A percentile compares a stretch with the other conserved stretches of the same genome.
These are phyloP conservation scores for Hoplodrina ambigua DNA, from an alignment of 2,888 invertebrate species.

Conservation along the genomic window DNA sequence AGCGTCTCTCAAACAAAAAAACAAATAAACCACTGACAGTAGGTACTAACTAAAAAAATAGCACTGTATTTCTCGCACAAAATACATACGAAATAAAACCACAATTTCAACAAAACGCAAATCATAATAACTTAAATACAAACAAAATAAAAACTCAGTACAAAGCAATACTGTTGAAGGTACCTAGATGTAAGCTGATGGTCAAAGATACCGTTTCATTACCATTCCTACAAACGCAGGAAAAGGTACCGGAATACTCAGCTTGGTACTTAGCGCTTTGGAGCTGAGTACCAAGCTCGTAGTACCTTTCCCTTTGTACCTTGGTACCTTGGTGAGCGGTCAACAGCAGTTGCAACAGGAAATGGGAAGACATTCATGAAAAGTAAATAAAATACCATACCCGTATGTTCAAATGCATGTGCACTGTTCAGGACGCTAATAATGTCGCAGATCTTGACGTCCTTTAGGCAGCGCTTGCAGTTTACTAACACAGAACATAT, in stretches of 20 bases:
- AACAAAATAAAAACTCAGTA: neutral
- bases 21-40: conserved; percentile 13
- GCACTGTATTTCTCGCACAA: neutral
- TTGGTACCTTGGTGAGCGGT: conserved; percentile 32
- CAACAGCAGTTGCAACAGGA: conserved; percentile 51
- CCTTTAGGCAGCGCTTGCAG: conserved; percentile 50
- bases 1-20: conserved; percentile 12
- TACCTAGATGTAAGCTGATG: conserved; percentile 13
- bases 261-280: neutral
- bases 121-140: conserved; percentile 2
- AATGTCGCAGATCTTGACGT: conserved; percentile 4
- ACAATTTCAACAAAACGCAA: conserved; percentile 11
- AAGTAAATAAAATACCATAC: conserved; percentile 33
- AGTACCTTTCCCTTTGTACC: conserved; percentile 24
- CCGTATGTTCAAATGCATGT: conserved; percentile 1
- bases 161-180: conserved; percentile 1
- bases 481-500: conserved; percentile 54
- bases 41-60: conserved; percentile 16
- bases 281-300: neutral
- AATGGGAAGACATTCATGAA: conserved; percentile 53
- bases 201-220: conserved; percentile 10
- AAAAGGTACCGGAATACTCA: conserved; percentile 22
- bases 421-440: neutral
- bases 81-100: neutral
- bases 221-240: conserved; percentile 18